These are phyloP conservation scores for Poeciliopsis gracilis DNA, from an alignment of 2,797 vertebrate species.

Conservation along the genomic window DNA sequence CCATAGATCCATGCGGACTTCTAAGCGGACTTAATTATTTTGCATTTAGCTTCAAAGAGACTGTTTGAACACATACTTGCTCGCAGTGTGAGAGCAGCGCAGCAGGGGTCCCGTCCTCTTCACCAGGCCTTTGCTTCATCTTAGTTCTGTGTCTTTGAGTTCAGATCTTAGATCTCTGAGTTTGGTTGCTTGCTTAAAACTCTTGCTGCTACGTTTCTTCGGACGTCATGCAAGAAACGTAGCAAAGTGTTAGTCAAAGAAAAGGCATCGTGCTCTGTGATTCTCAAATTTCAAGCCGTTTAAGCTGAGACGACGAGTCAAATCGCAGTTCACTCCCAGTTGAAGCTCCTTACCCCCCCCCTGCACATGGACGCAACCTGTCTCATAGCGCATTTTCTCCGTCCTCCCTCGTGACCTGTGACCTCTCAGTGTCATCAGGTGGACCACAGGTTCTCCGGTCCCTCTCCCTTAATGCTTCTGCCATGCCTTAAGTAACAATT, in stretches of 20 bases:
- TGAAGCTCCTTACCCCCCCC: constrained; percentile 39
- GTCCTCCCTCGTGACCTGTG: constrained; percentile 48
- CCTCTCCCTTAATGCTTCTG: constrained; percentile 15
- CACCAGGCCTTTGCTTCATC: constrained; percentile 45
- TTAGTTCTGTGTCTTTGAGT: constrained; percentile 50
- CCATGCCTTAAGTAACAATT: constrained; percentile 26
- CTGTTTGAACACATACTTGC: constrained; percentile 69
- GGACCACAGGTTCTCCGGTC: constrained; percentile 51
- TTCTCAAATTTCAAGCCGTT: constrained; percentile 1
- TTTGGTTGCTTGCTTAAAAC: constrained; percentile 9
- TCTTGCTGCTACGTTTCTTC: neutral
- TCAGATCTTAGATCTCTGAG: constrained; percentile 3
- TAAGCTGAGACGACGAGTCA: constrained; percentile 15
- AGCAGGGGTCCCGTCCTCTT: constrained; percentile 52
- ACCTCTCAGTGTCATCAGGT: constrained; percentile 44
- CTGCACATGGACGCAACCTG: constrained; percentile 35
- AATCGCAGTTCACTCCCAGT: constrained; percentile 43
- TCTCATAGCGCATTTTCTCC: constrained; percentile 35
- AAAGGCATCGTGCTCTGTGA: neutral
- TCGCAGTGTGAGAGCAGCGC: constrained; percentile 57
- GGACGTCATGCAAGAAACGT: neutral
- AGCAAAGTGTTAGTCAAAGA: neutral
- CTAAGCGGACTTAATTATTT: constrained; percentile 73
- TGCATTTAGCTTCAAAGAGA: constrained; percentile 77
- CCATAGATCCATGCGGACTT: constrained; percentile 52